Evolutionary conservation across 2,797 vertebrate species (phyloP), one percentile per base, ranked within the genome.

Genomic region (Pseudochaenichthys georgianus): DNA sequence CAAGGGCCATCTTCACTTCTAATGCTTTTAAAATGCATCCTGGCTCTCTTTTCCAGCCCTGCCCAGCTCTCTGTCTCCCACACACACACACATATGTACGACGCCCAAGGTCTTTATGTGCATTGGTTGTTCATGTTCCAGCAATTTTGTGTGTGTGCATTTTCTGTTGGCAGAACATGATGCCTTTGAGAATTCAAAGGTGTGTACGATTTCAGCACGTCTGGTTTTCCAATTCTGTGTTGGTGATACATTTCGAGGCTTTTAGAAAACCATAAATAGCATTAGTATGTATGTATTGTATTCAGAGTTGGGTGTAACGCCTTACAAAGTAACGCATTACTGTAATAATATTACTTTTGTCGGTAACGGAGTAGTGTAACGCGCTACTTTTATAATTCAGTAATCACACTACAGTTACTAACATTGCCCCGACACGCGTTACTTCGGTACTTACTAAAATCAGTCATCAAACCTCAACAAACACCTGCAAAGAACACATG

Each of bases 21-120:
- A 80, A 83, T 82, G 80, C 61, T 57, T 83, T 85, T 82, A 54
- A 82, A 80, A 83, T 75, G 58, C 78, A 65, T 70, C 46, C 47
- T 73, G 42, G 60, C 50, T 10, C 34, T 9, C 34, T 73, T 60
- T 71, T 70, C 52, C 59, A 75, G 54, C 23, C 51, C 74, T 55
- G 48, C 47, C 38, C 59, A 48, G 41, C 52, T 38, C 45, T 12
- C n/a, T 38, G 34, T 38, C 62, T 46, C 71, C 15, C 59, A 52
- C 34, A 34, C 34, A 38, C 34, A 38, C 34, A 65, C 5, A 6
- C 34, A 38, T 7, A 59, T 38, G 34, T 16, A 73, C 64, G 52
- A 73, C 64, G 52, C 38, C 75, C 46, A 52, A 53, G 19, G 75
- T 52, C 51, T 55, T n/a, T 21, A 34, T 28, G 13, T n/a, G 41